Evolutionary conservation across 2,888 invertebrate species (phyloP), one percentile per base, ranked within the genome.

Genomic region (Drosophila fungiperda): DNA sequence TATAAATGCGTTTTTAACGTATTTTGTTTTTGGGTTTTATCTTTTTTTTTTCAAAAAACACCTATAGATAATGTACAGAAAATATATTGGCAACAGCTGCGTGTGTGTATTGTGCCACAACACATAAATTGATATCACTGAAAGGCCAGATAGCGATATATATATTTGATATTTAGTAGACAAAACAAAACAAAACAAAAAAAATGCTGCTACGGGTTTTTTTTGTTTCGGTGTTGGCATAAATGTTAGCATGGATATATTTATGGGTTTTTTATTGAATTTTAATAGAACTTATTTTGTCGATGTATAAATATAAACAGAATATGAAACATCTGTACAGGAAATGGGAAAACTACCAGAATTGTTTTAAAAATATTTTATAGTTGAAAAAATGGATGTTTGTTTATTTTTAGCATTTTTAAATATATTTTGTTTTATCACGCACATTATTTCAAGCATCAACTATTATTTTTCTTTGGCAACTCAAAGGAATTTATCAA

Each of bases 51-150:
- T 26, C n/a, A 26, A 52, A 66, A 76, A 60, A 70, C 45, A 66
- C n/a, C 45, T 49, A 61, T 38, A 71, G 79, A 78, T 78, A 78
- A 78, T 71, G 48, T 55, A 48, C 64, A 61, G 72, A 45, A 64
- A 62, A 68, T 52, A 71, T 78, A 71, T 74, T 62, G 64, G 49
- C 71, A 76, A 36, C 53, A 38, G 20, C 32, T 36, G n/a, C 20
- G 23, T 48, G 45, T 61, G 32, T 57, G 49, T 52, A 23, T n/a
- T 53, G n/a, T 61, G 33, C 64, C 50, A n/a, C 33, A 29, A 49
- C 26, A 42, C 33, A 35, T n/a, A 65, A 59, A 54, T 58, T 65
- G 70, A 78, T 77, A 78, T 67, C 57, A 68, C 29, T 23, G 33
- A 71, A 67, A 61, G 36, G 57, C 61, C 42, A 78, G 74, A 73